A percentile compares a stretch with the other conserved stretches of the same genome.
Evolutionary conservation across 2,113 vertebrate species (phyloP).

Genomic region (Sarotherodon lohbergeri): DNA sequence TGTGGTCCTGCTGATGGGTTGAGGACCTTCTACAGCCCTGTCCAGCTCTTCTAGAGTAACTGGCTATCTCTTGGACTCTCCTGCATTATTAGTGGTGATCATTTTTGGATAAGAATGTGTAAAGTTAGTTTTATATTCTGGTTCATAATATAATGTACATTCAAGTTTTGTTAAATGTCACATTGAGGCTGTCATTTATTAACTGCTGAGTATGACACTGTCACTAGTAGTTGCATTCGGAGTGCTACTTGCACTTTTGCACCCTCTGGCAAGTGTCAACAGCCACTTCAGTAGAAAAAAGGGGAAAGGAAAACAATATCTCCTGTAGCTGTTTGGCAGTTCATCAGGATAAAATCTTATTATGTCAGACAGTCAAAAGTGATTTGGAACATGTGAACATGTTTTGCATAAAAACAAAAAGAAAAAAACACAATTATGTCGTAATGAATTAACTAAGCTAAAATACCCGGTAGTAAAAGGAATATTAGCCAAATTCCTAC

Average conservation of each 20-base stretch:
- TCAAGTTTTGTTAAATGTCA: constrained; percentile 29
- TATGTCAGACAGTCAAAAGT: neutral
- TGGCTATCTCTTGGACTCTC: neutral
- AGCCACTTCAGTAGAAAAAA: neutral
- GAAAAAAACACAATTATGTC: neutral
- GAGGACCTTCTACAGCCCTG: neutral
- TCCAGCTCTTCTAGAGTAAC: neutral
- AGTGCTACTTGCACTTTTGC: constrained; percentile 37
- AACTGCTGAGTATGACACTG: constrained; percentile 20
- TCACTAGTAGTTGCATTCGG: constrained; percentile 18
- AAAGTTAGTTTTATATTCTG: neutral
- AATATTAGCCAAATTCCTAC: neutral
- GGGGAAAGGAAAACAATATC: neutral
- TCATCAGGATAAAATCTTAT: constrained; percentile 8
- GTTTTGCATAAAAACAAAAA: neutral
- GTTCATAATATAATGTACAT: constrained; percentile 1
- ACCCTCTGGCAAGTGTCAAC: constrained; percentile 54
- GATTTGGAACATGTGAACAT: neutral
- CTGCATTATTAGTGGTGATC: neutral
- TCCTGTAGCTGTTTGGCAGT: constrained; percentile 43
- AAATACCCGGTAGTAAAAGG: neutral
- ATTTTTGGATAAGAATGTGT: neutral
- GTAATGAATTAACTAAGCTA: neutral
- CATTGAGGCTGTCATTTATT: constrained; percentile 5
- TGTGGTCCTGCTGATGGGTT: too few species aligned